These are phyloP conservation scores for Emydoidea blandingii DNA, from an alignment of 2,797 vertebrate genomes.

Conservation along the genomic window DNA sequence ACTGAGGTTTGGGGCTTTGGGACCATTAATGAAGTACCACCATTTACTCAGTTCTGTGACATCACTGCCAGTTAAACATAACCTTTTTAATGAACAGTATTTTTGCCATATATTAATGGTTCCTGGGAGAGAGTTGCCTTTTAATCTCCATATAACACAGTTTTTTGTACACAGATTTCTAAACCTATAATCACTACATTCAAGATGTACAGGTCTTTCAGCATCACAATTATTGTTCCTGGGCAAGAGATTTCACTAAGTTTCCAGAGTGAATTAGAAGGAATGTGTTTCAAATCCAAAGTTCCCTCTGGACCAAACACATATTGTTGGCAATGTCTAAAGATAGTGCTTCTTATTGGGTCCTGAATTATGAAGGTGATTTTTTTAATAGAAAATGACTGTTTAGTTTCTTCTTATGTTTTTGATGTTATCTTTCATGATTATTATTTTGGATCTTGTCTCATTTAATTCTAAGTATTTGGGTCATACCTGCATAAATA, in stretches of 20 bases:
- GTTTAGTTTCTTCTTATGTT: not conserved
- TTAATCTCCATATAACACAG: conserved; percentile 24
- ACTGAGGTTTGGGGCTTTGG: conserved; percentile 60
- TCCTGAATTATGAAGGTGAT: not conserved
- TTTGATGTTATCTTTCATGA: not conserved
- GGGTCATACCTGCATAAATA: not conserved
- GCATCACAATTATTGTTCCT: not conserved
- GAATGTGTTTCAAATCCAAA: not conserved
- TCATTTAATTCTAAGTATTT: not conserved
- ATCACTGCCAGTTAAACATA: conserved; percentile 46
- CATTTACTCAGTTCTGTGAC: conserved; percentile 46
- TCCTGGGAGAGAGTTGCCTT: conserved; percentile 10
- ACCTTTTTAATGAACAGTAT: conserved; percentile 35
- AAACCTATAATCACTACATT: not conserved
- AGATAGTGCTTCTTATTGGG: not conserved
- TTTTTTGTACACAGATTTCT: conserved; percentile 42
- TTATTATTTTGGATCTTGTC: not conserved
- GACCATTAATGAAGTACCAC: conserved; percentile 38
- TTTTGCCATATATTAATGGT: conserved; percentile 32
- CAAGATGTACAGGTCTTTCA: conserved; percentile 7
- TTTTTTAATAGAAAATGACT: not conserved
- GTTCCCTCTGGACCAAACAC: not conserved
- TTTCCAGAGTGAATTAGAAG: conserved; percentile 14
- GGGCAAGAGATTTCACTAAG: not conserved
- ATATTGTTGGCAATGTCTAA: not conserved